Conservation (phyloP, 2,113 vertebrate genomes). For the Psittacus erithacus region DNA sequence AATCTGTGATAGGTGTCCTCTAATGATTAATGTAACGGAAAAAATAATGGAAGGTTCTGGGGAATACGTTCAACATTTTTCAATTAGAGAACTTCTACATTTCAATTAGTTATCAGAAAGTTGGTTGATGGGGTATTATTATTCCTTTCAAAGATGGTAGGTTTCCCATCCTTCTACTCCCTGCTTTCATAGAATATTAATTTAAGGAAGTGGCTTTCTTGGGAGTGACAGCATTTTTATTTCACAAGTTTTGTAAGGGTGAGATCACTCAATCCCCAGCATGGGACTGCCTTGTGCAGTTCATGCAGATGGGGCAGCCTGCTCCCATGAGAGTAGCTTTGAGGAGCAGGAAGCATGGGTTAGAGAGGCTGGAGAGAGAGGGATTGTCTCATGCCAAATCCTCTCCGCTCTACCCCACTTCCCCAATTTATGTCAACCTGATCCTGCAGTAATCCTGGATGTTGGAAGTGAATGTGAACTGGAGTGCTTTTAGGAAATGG, state of each 20-base stretch:
- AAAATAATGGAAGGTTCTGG: slow-evolving; percentile 17
- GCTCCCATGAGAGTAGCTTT: neutral
- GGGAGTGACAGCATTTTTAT: neutral
- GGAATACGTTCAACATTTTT: slow-evolving; percentile 7
- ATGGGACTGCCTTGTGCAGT: neutral
- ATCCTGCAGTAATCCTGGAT: neutral
- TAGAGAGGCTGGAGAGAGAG: neutral
- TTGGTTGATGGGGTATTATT: neutral
- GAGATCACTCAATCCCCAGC: neutral
- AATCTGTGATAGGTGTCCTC: slow-evolving; percentile 1
- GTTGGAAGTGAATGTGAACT: neutral
- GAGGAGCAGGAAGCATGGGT: neutral
- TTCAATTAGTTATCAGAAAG: slow-evolving; percentile 48
- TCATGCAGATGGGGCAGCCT: neutral
- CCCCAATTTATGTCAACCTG: neutral
- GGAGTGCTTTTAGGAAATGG: neutral
- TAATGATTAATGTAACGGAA: slow-evolving; percentile 43
- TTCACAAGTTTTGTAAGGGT: neutral
- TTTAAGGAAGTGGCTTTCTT: neutral
- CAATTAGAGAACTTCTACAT: slow-evolving; percentile 17
- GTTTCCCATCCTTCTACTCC: neutral
- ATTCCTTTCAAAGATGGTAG: neutral
- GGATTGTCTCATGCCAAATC: neutral
- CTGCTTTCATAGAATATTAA: neutral
- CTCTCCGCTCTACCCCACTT: neutral